Evolutionary conservation across 1,140 invertebrate species (phyloP).

Genomic region (Uloborus diversus): DNA sequence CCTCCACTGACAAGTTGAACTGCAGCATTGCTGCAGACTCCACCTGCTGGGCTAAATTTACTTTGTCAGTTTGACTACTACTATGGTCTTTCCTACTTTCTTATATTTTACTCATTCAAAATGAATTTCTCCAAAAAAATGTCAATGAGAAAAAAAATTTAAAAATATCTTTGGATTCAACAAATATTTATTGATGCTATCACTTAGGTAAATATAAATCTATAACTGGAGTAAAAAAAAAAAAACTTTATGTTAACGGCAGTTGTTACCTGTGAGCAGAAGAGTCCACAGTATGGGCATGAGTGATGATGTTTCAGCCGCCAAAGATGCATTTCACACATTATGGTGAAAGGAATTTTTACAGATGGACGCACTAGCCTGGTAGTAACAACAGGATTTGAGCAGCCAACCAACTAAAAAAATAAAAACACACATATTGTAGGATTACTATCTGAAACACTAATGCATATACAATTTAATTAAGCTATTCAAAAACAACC

Average conservation of each 20-base stretch:
- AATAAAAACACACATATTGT: background rate
- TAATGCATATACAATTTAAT: background rate
- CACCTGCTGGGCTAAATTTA: too few species aligned
- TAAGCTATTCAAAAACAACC: background rate
- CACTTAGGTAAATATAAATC: too few species aligned
- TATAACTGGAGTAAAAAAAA: background rate
- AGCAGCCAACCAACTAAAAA: slow-evolving; percentile 76
- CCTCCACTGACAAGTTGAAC: too few species aligned
- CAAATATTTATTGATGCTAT: too few species aligned
- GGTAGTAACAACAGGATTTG: slow-evolving; percentile 74
- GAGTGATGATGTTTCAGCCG: slow-evolving; percentile 84
- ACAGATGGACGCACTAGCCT: slow-evolving; percentile 78
- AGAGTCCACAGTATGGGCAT: slow-evolving; percentile 89
- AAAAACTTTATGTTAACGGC: background rate
- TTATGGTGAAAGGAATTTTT: slow-evolving; percentile 82
- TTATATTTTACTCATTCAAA: too few species aligned
- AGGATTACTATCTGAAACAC: background rate
- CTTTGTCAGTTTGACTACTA: too few species aligned
- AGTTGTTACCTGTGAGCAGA: slow-evolving; percentile 89
- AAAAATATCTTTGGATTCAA: background rate
- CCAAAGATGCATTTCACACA: slow-evolving; percentile 82
- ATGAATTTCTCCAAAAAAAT: too few species aligned
- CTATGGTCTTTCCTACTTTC: too few species aligned
- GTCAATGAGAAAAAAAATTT: background rate
- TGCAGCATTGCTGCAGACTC: too few species aligned